Evolutionary conservation across 2,797 vertebrate species (phyloP), one percentile per base, ranked within the genome.

Genomic region (Typhlichthys subterraneus): DNA sequence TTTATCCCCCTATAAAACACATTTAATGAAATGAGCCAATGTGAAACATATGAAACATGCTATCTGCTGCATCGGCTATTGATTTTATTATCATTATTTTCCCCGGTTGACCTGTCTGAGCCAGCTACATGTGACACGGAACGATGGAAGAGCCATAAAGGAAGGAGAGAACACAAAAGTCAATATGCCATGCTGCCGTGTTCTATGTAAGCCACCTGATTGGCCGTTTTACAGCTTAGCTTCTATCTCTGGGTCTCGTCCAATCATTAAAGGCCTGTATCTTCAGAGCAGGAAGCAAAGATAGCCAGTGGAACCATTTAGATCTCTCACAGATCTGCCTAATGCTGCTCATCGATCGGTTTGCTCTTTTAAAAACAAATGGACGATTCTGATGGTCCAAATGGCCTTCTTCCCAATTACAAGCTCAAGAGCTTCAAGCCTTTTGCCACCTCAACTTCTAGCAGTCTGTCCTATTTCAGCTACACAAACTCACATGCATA

Each of bases 251-350:
- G 74, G 72, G 70, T 69, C 70, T 65, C 29, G 84, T 79, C 85
- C 86, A 87, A 86, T 92, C 91, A 82, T 90, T 90, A 86, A 77
- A 85, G 84, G 73, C 86, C 75, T 80, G 85, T 86, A 89, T 92
- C 88, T 91, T 60, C 62, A 67, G 65, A 85, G 80, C 88, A 92
- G 91, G 90, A 93, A 92, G 89, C 87, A 87, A 85, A 86, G 83
- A 86, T 87, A 17, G 71, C 65, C 69, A n/a, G 61, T 74, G 65
- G 83, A 87, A 82, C 82, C 89, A 91, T 93, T 93, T 91, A 92
- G 92, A 92, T 92, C 89, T 88, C 85, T 88, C 83, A 60, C 86
- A 89, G 91, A 93, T 93, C 90, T 89, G 81, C 81, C 85, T 93
- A 91, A 92, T 91, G 90, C 85, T 72, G 67, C 73, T 67, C 76